Conservation (phyloP, 2,797 vertebrate species). For the Syncerus caffer region DNA sequence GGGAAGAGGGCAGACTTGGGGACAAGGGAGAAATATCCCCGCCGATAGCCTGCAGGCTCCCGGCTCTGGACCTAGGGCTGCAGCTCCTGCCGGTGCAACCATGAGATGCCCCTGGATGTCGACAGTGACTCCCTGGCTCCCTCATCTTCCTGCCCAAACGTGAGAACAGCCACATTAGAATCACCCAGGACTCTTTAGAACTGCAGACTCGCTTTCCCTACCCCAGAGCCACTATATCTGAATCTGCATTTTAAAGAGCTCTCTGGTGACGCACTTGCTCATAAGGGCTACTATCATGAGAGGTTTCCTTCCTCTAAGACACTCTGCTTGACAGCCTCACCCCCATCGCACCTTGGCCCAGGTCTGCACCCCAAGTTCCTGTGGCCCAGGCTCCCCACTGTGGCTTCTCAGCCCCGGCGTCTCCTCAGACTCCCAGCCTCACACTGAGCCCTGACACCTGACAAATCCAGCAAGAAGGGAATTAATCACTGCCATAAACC, state of each 20-base stretch:
- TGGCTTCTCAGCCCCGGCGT: neutral
- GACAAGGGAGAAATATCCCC: neutral
- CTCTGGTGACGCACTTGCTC: fast-evolving
- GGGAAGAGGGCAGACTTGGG: neutral
- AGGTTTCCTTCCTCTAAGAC: neutral
- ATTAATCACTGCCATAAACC: slow-evolving; percentile 77
- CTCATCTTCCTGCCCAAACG: neutral
- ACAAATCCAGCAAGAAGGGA: slow-evolving; percentile 64
- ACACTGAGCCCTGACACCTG: neutral
- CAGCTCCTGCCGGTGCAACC: neutral
- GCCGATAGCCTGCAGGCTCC: neutral
- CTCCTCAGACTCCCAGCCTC: neutral
- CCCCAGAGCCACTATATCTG: neutral
- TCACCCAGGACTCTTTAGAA: neutral
- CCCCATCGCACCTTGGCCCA: fast-evolving
- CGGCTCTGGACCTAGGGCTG: neutral
- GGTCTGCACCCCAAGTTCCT: neutral
- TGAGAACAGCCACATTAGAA: neutral
- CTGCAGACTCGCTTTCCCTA: neutral
- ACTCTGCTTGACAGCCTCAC: fast-evolving
- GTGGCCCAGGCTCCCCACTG: too few species aligned
- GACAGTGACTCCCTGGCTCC: neutral
- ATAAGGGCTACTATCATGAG: neutral
- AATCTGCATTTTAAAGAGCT: neutral
- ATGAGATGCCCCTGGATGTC: neutral